Percentiles rank a stretch among this genome's conserved stretches.
These are phyloP conservation scores for Lithobius niger DNA, from an alignment of 1,140 invertebrate species.

Conservation along the genomic window DNA sequence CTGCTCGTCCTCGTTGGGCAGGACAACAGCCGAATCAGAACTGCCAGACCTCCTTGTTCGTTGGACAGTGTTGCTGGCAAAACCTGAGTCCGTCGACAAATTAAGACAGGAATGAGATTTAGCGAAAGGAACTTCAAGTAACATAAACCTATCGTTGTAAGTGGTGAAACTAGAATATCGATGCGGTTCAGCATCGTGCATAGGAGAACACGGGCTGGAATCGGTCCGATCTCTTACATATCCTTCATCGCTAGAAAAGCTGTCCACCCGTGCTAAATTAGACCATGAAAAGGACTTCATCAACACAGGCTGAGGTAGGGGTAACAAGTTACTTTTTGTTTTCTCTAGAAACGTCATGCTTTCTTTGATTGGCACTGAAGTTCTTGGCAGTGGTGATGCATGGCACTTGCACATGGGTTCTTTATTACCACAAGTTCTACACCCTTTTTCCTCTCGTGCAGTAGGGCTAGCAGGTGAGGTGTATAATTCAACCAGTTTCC, in stretches of 20 bases:
- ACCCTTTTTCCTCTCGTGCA: too few relatives aligned
- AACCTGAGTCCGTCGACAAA: background rate
- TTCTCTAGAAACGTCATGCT: too few relatives aligned
- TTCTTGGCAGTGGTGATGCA: too few relatives aligned
- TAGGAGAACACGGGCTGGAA: background rate
- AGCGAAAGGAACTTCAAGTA: background rate
- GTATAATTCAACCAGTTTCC: too few relatives aligned
- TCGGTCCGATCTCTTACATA: background rate
- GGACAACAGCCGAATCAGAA: background rate
- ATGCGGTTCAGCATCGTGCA: background rate
- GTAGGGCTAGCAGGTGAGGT: too few relatives aligned
- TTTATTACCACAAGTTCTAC: too few relatives aligned
- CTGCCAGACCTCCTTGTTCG: background rate
- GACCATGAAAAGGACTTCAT: slow-evolving; percentile 1
- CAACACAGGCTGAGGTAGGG: background rate
- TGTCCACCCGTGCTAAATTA: background rate
- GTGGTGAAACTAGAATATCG: background rate
- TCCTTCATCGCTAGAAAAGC: background rate
- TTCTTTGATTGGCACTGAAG: too few relatives aligned
- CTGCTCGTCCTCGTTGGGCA: background rate
- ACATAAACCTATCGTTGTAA: background rate
- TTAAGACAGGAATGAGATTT: background rate
- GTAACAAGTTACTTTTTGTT: background rate
- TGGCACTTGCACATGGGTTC: too few relatives aligned
- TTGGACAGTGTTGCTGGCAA: background rate